phyloP scores from a whole-genome alignment of 2,888 invertebrate genomes.

The Idaea aversata region DNA sequence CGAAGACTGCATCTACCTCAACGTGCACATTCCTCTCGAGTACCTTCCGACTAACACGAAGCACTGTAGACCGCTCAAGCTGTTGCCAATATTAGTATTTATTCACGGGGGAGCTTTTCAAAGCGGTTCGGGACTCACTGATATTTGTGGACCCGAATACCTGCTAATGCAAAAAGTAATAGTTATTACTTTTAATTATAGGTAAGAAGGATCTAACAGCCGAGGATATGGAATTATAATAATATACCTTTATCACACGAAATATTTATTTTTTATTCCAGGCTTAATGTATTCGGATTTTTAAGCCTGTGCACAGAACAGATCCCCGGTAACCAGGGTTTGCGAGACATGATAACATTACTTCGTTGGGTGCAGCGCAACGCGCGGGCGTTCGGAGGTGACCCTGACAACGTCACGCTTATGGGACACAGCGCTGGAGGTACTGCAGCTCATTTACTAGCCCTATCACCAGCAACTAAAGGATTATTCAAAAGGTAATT shows the following conservation, averaged over 20 bases:
- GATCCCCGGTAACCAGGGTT: slow-evolving; percentile 44
- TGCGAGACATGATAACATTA: slow-evolving; percentile 36
- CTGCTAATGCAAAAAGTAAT: slow-evolving; percentile 37
- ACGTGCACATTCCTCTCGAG: slow-evolving; percentile 23
- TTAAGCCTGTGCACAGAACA: slow-evolving; percentile 36
- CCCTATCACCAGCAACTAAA: slow-evolving; percentile 32
- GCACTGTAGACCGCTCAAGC: background rate
- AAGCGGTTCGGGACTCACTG: slow-evolving; percentile 20
- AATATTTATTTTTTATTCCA: slow-evolving; percentile 9
- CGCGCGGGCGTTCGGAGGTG: slow-evolving; percentile 37
- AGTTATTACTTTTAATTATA: slow-evolving; percentile 59
- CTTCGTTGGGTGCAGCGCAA: slow-evolving; percentile 42
- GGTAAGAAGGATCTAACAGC: slow-evolving; percentile 24
- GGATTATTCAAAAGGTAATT: slow-evolving; percentile 39
- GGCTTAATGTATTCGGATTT: slow-evolving; percentile 44
- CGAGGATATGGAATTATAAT: no score
- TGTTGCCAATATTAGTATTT: slow-evolving; percentile 23
- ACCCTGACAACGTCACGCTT: slow-evolving; percentile 37
- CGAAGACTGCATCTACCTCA: slow-evolving; percentile 44
- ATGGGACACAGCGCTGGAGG: slow-evolving; percentile 40
- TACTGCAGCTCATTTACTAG: slow-evolving; percentile 31
- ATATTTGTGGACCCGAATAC: slow-evolving; percentile 31
- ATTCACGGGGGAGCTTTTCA: slow-evolving; percentile 25
- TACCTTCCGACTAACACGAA: slow-evolving; percentile 4
- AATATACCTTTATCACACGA: no score